Conservation (phyloP, 2,797 vertebrate genomes). For the Malacoraja senta region DNA sequence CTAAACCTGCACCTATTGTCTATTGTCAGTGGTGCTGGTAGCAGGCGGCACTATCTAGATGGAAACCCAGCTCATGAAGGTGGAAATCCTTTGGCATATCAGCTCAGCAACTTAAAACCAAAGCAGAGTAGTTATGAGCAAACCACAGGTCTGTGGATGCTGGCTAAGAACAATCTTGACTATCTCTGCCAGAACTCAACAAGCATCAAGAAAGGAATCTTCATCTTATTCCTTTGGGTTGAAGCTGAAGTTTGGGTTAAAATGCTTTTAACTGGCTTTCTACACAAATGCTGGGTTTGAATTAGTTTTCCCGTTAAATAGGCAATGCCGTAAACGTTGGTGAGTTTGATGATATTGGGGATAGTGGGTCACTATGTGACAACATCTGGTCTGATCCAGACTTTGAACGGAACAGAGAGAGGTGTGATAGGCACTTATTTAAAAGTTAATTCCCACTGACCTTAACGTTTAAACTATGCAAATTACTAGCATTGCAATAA, state of each 20-base stretch:
- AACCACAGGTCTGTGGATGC: neutral
- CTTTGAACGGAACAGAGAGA: neutral
- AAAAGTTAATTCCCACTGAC: neutral
- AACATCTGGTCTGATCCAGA: neutral
- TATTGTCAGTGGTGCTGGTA: no score
- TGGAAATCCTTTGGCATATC: neutral
- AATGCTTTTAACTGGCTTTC: neutral
- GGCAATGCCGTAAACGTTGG: neutral
- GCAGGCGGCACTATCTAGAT: neutral
- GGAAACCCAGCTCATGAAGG: neutral
- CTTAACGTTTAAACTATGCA: neutral
- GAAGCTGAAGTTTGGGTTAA: no score
- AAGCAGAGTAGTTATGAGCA: neutral
- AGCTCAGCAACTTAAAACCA: neutral
- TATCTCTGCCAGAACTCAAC: neutral
- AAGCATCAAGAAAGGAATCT: neutral
- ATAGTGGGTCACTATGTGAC: neutral
- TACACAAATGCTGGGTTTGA: neutral
- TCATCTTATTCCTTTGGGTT: neutral
- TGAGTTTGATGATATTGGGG: no score
- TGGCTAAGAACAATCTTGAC: neutral
- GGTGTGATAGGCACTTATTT: neutral
- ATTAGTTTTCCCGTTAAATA: neutral
- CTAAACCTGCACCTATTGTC: no score
- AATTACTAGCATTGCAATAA: neutral